phyloP scores from a whole-genome alignment of 2,888 invertebrate species.

The Achlya flavicornis region DNA sequence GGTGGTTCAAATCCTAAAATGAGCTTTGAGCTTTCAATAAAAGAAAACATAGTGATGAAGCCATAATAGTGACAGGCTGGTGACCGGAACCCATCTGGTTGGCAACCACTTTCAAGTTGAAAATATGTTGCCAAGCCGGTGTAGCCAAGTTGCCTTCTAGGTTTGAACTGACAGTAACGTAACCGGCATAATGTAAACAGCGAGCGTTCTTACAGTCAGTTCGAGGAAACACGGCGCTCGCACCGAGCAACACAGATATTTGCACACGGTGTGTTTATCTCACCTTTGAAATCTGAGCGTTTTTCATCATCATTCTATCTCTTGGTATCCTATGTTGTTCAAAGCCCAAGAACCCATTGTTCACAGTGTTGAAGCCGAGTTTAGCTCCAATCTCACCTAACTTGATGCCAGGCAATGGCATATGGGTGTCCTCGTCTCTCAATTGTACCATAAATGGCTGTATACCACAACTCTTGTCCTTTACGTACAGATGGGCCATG shows the following conservation, averaged over 20 bases:
- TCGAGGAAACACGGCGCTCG: too few species aligned
- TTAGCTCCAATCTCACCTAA: slow-evolving; percentile 98
- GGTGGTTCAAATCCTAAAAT: too few species aligned
- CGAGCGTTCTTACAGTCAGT: too few species aligned
- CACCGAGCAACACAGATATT: too few species aligned
- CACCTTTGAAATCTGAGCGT: slow-evolving; percentile 89
- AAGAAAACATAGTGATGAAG: too few species aligned
- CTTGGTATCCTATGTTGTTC: slow-evolving; percentile 94
- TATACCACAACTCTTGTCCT: slow-evolving; percentile 91
- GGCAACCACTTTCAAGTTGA: too few species aligned
- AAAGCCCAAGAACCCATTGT: slow-evolving; percentile 96
- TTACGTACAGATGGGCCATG: slow-evolving; percentile 94
- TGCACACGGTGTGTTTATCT: background rate
- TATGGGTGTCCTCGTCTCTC: slow-evolving; percentile 94
- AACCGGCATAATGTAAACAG: too few species aligned
- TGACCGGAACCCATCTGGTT: too few species aligned
- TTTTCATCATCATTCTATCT: slow-evolving; percentile 95
- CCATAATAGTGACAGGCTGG: too few species aligned
- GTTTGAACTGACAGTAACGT: too few species aligned
- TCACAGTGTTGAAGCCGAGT: slow-evolving; percentile 93
- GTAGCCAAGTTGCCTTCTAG: too few species aligned
- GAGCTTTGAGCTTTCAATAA: too few species aligned
- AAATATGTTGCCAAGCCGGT: background rate
- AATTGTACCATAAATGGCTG: slow-evolving; percentile 97
- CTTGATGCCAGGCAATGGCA: slow-evolving; percentile 93